Base-by-base conservation (phyloP, 2,888 invertebrate genomes). In the Idaea dimidiata region DNA sequence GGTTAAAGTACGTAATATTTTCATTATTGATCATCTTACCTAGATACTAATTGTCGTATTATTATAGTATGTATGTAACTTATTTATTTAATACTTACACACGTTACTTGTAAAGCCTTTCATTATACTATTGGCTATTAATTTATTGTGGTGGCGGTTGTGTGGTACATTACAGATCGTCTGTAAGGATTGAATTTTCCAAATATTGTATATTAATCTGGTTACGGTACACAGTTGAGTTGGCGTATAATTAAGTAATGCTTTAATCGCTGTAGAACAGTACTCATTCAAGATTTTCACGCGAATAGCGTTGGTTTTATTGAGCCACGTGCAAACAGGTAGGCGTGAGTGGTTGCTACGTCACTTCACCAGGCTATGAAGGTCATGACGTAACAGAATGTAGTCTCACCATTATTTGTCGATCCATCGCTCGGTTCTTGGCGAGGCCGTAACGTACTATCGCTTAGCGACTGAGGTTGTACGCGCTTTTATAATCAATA, bases 1-100 rank as follows among this genome's bases (percentile, higher is more conserved):
- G 90, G 87, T 84, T 91, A 75, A 91, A 91, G 91, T 91, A 91
- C 91, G 91, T 91, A 91, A 88, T 78, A 77, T 72, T 80, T 83
- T 83, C 74, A 77, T 81, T 81, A 77, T 74, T 77, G 78, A 73
- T 73, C 75, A 74, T 66, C 64, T 75, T 79, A 68, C 1, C 67
- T 73, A 66, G 43, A 43, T 14, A 43, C 43, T 43, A 43, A 43
- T 43, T 43, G 8, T 14, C 6, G 43, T 43, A 43, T 43, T 43
- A 10, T 14, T 43, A 10, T 43, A 43, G 43, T 43, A 43, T 43
- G 43, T 43, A 14, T 8, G 3, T 43, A 33, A 4, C 10, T 32
- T 8, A 33, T 14, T 33, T 33, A 33, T 14, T 43, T 43, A 14
- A 8, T 43, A 43, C 33, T 43, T 43, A 10, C 43, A 43, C 43